These are phyloP conservation scores for Platyscapa corneri DNA, from an alignment of 1,140 invertebrate genomes.

Conservation along the genomic window DNA sequence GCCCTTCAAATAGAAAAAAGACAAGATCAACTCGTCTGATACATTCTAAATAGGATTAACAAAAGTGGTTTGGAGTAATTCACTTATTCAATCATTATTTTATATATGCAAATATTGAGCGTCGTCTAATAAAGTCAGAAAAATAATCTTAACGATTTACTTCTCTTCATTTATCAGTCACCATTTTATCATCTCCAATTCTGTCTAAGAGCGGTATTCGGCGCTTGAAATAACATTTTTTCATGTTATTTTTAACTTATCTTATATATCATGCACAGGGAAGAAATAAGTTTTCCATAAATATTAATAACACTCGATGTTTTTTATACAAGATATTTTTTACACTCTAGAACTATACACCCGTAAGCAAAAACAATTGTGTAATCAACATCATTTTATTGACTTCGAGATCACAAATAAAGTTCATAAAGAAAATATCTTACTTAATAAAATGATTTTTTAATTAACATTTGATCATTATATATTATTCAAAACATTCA, in stretches of 20 bases:
- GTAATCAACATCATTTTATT: conserved; percentile 12
- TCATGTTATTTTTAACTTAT: conserved; percentile 12
- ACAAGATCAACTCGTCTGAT: conserved; percentile 46
- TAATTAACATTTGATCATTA: background rate
- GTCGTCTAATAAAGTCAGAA: conserved; percentile 31
- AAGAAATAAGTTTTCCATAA: conserved; percentile 31
- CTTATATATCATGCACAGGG: conserved; percentile 8
- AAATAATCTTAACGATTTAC: background rate
- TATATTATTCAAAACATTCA: background rate
- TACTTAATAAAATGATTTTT: background rate
- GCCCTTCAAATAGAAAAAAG: conserved; percentile 24
- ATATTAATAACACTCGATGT: background rate
- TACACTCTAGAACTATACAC: background rate
- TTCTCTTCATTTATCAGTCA: conserved; percentile 24
- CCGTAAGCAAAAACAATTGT: conserved; percentile 1
- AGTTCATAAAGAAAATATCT: background rate
- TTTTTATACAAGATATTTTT: conserved; percentile 41
- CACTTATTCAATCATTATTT: background rate
- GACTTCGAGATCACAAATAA: conserved; percentile 15
- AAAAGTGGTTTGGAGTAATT: conserved; percentile 23
- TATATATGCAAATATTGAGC: conserved; percentile 4
- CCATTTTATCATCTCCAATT: conserved; percentile 17
- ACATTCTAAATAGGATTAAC: conserved; percentile 22
- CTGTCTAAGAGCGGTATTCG: conserved; percentile 25
- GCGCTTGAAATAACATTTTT: conserved; percentile 21